A percentile compares a stretch with the other conserved stretches of the same genome.
Evolutionary conservation across 2,797 vertebrate genomes (phyloP).

Genomic region (Delichon dasypus): DNA sequence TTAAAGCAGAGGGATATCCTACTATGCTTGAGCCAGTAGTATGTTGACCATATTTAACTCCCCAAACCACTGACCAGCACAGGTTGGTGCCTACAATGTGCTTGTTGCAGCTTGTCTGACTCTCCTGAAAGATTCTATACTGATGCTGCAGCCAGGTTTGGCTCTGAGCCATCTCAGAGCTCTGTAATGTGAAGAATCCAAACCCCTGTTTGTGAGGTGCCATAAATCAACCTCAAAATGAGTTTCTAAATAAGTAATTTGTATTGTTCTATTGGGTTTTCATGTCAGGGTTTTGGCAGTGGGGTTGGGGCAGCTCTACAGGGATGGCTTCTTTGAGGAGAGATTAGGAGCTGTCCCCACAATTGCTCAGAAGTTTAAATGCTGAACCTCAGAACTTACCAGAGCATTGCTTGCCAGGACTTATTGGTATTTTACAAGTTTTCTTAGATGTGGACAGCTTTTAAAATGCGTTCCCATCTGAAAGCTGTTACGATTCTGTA

Average conservation of each 20-base stretch:
- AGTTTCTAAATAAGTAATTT: not conserved
- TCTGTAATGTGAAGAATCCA: not conserved
- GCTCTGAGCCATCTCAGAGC: not conserved
- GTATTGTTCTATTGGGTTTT: not conserved
- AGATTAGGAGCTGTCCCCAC: not conserved
- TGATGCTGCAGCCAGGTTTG: not conserved
- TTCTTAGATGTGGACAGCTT: not conserved
- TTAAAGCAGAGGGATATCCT: not conserved
- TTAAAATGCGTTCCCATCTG: not conserved
- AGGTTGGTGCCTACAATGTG: not conserved
- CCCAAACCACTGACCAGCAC: not conserved
- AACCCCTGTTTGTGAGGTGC: not conserved
- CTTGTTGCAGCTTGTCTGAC: not conserved
- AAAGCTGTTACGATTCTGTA: not conserved
- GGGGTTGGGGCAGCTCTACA: not conserved
- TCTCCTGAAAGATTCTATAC: not conserved
- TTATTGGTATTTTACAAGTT: not conserved
- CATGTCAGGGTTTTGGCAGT: not conserved
- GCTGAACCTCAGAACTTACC: not conserved
- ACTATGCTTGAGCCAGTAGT: not conserved
- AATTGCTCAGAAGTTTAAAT: not conserved
- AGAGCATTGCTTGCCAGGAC: not conserved
- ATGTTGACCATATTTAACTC: not conserved
- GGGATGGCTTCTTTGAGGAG: not conserved
- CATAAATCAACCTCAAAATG: not conserved